phyloP scores from a whole-genome alignment of 2,888 invertebrate genomes.

The Chymomyza fuscimana region DNA sequence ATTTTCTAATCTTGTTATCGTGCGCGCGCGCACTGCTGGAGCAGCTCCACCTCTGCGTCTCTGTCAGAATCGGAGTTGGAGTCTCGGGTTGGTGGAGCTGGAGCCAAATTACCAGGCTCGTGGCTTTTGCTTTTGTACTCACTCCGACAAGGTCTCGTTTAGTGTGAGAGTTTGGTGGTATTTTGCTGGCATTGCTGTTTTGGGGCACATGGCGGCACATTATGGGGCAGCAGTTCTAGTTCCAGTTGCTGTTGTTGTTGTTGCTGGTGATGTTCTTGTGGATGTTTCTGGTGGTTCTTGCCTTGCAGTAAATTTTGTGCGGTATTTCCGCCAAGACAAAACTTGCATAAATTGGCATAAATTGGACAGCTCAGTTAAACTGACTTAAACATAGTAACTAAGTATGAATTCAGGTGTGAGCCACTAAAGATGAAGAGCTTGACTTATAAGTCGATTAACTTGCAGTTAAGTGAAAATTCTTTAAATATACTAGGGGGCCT shows the following conservation, averaged over 20 bases:
- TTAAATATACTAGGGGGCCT: background rate
- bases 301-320: conserved; percentile 40
- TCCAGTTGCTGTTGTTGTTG: background rate
- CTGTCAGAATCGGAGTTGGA: conserved; percentile 16
- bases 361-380: conserved; percentile 46
- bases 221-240: background rate
- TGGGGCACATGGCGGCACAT: background rate
- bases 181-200: conserved; percentile 26
- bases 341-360: conserved; percentile 60
- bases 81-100: background rate
- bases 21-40: conserved; percentile 52
- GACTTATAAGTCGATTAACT: background rate
- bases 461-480: background rate
- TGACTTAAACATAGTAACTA: background rate
- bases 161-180: conserved; percentile 28
- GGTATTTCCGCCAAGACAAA: conserved; percentile 35
- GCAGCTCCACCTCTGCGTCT: conserved; percentile 5
- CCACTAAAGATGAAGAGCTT: background rate
- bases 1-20: conserved; percentile 78
- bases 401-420: background rate
- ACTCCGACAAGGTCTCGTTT: conserved; percentile 36
- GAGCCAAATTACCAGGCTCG: conserved; percentile 30
- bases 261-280: background rate
- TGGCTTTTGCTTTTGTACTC: conserved; percentile 50
- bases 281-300: background rate